These are phyloP conservation scores for Lithophane ornitopus DNA, from an alignment of 2,888 invertebrate species.

Conservation along the genomic window DNA sequence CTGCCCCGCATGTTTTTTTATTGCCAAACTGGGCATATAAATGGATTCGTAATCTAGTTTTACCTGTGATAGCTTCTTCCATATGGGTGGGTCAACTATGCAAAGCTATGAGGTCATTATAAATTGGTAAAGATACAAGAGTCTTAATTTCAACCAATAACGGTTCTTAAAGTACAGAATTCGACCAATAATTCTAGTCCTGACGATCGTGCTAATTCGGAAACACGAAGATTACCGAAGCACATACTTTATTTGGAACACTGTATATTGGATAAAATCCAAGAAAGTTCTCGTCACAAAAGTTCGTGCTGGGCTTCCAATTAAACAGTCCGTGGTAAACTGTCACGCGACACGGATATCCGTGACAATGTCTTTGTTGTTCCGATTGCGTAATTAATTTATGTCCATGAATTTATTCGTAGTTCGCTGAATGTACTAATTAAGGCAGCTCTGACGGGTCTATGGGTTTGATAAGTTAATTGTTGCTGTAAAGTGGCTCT, in stretches of 20 bases:
- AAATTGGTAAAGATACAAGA: too few relatives aligned
- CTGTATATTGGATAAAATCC: conserved; percentile 1
- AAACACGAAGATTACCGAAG: not conserved
- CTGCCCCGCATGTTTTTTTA: too few relatives aligned
- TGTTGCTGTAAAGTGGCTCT: conserved; percentile 38
- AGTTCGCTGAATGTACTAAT: conserved; percentile 60
- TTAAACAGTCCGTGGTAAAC: conserved; percentile 29
- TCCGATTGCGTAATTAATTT: conserved; percentile 79
- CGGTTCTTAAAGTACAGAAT: too few relatives aligned
- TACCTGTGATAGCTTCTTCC: too few relatives aligned
- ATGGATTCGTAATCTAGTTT: too few relatives aligned
- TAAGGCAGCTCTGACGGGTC: conserved; percentile 52
- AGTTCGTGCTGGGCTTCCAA: conserved; percentile 35
- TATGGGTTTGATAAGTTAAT: conserved; percentile 57
- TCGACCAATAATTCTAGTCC: not conserved
- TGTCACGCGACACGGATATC: conserved; percentile 77
- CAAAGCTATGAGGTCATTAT: too few relatives aligned
- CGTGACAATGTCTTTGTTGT: conserved; percentile 75
- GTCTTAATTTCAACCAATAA: too few relatives aligned
- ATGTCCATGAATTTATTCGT: conserved; percentile 68
- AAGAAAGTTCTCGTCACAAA: conserved; percentile 7
- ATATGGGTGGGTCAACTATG: too few relatives aligned
- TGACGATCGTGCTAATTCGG: not conserved
- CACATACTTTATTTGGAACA: not conserved
- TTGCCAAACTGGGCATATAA: too few relatives aligned